Evolutionary conservation across 2,113 vertebrate genomes (phyloP), one percentile per base, ranked within the genome.

Genomic region (Ceyx margarethae): DNA sequence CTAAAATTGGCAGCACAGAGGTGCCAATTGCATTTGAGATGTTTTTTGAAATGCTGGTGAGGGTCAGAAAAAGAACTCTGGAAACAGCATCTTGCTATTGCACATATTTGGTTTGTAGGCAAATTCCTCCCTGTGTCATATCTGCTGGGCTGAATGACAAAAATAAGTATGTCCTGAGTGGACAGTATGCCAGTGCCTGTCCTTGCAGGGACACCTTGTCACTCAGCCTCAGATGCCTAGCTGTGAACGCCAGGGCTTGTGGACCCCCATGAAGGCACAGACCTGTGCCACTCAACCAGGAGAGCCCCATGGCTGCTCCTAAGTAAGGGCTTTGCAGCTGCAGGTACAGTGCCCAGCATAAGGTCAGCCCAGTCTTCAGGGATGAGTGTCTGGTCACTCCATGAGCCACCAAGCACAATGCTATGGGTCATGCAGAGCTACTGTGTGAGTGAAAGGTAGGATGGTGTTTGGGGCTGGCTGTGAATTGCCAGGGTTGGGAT

Each of bases 1-100:
- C 90, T 96, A 94, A 96, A 95, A 94, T 74, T 74, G 86, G 69
- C 77, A 91, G 72, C 2, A 9, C 18, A 33, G 76, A 91, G 66
- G 37, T 81, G 86, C 73, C 92, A 90, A 68, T 29, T 92, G 65
- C 46, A 17, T 91, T 60, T 75, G 84, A 87, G 73, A 79, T 0
- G 3, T 53, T 61, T 81, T 79, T 75, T 48, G 58, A 89, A 96
- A 88, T 1, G 64, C 58, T 91, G 88, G 68, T 78, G 71, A 74
- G 76, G 85, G 58, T 91, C 88, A 95, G 76, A 94, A 72, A 75
- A 89, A 86, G 43, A 1, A n/a, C 57, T 89, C 56, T 95, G 92
- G 89, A 96, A 94, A 90, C 67, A 78, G 65, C 58, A 95, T 46
- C 81, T 76, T 81, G 61, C 76, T 87, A 81, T 50, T 93, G 81